Base-by-base conservation (phyloP, 2,113 vertebrate genomes). In the Lophochroa leadbeateri region DNA sequence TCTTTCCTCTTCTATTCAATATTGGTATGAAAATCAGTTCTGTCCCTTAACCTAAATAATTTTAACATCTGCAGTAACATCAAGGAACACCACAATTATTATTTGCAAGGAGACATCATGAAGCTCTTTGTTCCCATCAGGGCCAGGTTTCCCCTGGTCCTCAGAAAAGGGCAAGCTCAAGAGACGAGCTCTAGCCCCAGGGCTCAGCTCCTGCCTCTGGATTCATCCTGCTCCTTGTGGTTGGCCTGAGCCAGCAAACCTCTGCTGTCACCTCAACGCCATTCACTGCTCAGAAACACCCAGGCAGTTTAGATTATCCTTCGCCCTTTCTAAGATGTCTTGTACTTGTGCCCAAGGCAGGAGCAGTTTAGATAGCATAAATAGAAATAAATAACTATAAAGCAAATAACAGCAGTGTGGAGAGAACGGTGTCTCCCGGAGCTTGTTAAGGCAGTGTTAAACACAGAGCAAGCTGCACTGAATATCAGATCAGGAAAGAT, bases 301-400 rank as follows among this genome's bases (percentile, higher is more conserved):
- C 86, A 86, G 74, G 29, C 0, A 0, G 7, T 52, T 82, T 21
- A 47, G 29, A 47, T 68, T 18, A 69, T 50, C 44, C 29, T 76
- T 47, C 33, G 27, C 55, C 16, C 52, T 60, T 60, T 67, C 55
- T 57, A 35, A 93, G 72, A 90, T 1, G 20, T 31, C 82, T 76
- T 60, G 84, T n/a, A 47, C 70, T 84, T 53, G 35, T 88, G 88
- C 84, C 75, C 82, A 76, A 71, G 78, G 75, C 88, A 82, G 85
- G 57, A 93, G 47, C 52, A 31, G 50, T 82, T 93, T 47, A 93
- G 90, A 88, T 53, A 82, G 75, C 82, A 61, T 65, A 91, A 76
- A 85, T 25, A 87, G 92, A 94, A 96, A 94, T 85, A 94, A 93
- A 68, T 60, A 94, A 85, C 90, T 86, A 69, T 96, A 82, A 94